Evolutionary conservation across 2,797 vertebrate species (phyloP), one percentile per base, ranked within the genome.

Genomic region (Xenentodon cancila): DNA sequence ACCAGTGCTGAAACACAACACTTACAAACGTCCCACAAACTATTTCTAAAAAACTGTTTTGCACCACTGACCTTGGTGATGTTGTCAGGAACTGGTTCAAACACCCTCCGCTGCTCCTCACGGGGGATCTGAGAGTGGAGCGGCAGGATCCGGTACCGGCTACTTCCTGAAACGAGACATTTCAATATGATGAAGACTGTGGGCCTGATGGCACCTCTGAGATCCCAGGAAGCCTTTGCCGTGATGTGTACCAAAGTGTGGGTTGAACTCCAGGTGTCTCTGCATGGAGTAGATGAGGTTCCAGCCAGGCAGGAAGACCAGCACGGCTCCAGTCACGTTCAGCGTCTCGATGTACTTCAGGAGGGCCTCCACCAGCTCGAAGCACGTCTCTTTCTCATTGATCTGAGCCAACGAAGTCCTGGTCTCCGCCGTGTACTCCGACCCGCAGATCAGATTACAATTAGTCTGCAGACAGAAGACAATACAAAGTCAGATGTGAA

Each of bases 231-330:
- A 7, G 2, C 7, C 9, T 46, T n/a, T 12, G 1, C 3, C 1
- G 6, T 2, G 7, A 17, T 4, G 17, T 5, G 5, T 92, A 99
- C 97, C 94, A 8, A 98, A 98, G 88, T 95, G 95, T 0, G 96
- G 91, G 87, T 91, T 97, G 91, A 89, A 94, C 92, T 99, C 96
- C 75, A 99, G 92, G 85, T 97, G 95, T 59, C 96, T 96, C 92
- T 99, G 97, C 95, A 98, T 95, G 54, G 96, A 95, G 61, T 92
- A 96, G 80, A 99, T 99, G 84, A 99, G 94, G 79, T 99, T 99
- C 97, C 97, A 99, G 68, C 97, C 97, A 4, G 97, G 96, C 63
- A 99, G 91, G 86, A 99, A 99, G 66, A 99, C 52, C 17, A 99
- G 92, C 13, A 98, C 95, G 1, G 97, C 96, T 7, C 97, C 97